Evolutionary conservation across 2,888 invertebrate species (phyloP).

Genomic region (Acronicta leporina): DNA sequence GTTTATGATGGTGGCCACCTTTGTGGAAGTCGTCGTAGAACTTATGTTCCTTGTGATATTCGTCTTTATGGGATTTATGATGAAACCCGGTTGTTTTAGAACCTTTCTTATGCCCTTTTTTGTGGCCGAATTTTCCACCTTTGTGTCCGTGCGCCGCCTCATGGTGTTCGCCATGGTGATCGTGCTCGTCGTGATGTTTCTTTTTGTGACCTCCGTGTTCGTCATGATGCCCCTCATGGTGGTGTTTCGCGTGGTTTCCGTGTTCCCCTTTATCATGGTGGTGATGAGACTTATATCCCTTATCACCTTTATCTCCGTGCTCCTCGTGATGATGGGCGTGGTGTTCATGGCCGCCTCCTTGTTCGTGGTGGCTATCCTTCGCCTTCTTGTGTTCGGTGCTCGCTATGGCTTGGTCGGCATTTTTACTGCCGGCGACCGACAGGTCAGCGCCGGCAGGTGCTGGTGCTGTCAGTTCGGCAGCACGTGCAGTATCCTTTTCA

Average conservation of each 20-base stretch:
- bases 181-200: constrained; percentile 93
- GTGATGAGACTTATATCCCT: constrained; percentile 93
- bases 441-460: constrained; percentile 59
- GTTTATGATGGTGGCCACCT: constrained; percentile 94
- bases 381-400: constrained; percentile 85
- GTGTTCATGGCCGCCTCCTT: constrained; percentile 92
- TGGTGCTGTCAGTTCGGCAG: constrained; percentile 51
- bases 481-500: constrained; percentile 60
- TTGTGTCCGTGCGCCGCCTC: constrained; percentile 94
- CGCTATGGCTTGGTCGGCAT: constrained; percentile 82
- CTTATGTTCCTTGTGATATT: constrained; percentile 95
- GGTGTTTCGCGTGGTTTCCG: constrained; percentile 93
- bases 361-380: constrained; percentile 88
- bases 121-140: constrained; percentile 94
- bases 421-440: constrained; percentile 49
- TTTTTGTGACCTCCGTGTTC: constrained; percentile 95
- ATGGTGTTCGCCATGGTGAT: constrained; percentile 93
- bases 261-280: constrained; percentile 94
- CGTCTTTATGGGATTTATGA: constrained; percentile 96
- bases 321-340: constrained; percentile 91
- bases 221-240: constrained; percentile 93
- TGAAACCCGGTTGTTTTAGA: constrained; percentile 95
- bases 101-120: constrained; percentile 95
- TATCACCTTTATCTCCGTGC: constrained; percentile 93
- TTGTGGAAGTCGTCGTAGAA: constrained; percentile 96